phyloP scores from a whole-genome alignment of 2,888 invertebrate genomes.

The Clepsis dumicolana region DNA sequence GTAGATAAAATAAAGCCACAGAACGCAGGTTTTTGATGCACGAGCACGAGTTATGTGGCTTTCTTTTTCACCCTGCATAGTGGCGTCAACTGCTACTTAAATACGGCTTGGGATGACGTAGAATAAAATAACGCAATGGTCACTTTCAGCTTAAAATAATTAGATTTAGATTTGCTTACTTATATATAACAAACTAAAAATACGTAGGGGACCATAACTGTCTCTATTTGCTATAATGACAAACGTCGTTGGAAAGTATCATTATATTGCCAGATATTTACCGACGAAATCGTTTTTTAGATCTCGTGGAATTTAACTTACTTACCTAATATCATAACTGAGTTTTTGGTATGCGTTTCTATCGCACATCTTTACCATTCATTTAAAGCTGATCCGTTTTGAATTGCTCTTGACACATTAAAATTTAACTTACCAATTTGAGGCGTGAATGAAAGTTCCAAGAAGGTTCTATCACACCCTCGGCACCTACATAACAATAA shows the following conservation, averaged over 20 bases:
- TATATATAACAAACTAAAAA: background rate
- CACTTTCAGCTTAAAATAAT: background rate
- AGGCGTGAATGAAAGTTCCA: too few relatives aligned
- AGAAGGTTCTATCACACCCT: background rate
- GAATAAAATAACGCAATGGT: background rate
- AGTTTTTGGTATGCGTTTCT: too few relatives aligned
- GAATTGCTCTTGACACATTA: background rate
- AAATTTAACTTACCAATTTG: background rate
- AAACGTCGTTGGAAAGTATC: background rate
- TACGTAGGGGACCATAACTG: background rate
- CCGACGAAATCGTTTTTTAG: background rate
- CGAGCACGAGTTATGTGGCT: too few relatives aligned
- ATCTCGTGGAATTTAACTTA: too few relatives aligned
- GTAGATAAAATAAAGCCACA: too few relatives aligned
- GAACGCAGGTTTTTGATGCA: too few relatives aligned
- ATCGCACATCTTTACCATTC: background rate
- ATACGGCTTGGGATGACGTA: background rate
- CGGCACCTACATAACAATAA: background rate
- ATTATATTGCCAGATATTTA: background rate
- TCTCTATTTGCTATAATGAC: background rate
- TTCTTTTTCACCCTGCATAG: too few relatives aligned
- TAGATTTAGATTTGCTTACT: background rate
- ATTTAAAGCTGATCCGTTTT: background rate
- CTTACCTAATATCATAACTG: too few relatives aligned
- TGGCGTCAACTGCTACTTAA: background rate